Evolutionary conservation across 2,888 invertebrate genomes (phyloP), one percentile per base, ranked within the genome.

Genomic region (Leucoma salicis): DNA sequence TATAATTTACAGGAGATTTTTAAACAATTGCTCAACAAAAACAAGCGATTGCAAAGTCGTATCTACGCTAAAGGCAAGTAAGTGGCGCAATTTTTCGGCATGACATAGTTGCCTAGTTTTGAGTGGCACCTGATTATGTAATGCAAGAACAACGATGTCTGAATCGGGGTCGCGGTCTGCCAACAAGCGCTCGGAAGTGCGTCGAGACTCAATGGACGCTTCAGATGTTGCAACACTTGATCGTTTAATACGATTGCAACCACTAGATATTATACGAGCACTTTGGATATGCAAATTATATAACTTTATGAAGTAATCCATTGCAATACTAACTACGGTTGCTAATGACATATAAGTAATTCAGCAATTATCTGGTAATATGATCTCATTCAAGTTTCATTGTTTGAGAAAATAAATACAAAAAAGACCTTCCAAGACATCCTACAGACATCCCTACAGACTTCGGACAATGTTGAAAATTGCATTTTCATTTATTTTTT

Each of bases 31-130:
- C 56, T 34, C 37, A 62, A 61, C 42, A 31, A 47, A 32, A 50
- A 49, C 45, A 42, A 37, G 39, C 33, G 33, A 40, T 55, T 53
- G 42, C 53, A 60, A 39, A 42, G 42, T 62, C 62, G 31, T 59
- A 49, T 58, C 41, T 53, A 51, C 53, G 48, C 45, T 46, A 46
- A 55, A 62, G 45, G 63, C 57, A 58, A 59, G 67, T 68, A 80
- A 78, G 81, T 89, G 88, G 85, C 87, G 88, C 82, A 89, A 89
- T 79, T 78, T 82, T 86, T 84, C 77, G 80, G 75, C 74, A 76
- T 87, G 88, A 88, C 89, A 89, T 87, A 83, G 80, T 89, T 88
- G 84, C 89, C 89, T 88, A 88, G 85, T 85, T 89, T 64, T 78
- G 74, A 81, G 73, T 79, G 78, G 78, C 79, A 81, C 75, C 73